Percentiles rank a stretch among this genome's conserved stretches.
phyloP scores from a whole-genome alignment of 2,113 vertebrate genomes.

The Condylura cristata region DNA sequence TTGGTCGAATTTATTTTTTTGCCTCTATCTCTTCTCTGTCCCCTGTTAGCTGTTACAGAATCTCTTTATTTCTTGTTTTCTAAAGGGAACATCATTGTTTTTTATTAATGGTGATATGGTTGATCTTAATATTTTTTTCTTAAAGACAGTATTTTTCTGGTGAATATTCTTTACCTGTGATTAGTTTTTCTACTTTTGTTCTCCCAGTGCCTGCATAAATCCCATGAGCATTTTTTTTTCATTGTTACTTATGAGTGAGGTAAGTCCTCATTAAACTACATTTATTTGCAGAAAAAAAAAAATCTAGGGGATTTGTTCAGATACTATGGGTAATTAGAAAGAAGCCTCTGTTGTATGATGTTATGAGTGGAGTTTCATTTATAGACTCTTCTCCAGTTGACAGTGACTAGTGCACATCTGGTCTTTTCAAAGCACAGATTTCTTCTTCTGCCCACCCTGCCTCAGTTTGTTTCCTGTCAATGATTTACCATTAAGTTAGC shows the following conservation, averaged over 20 bases:
- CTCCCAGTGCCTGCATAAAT: not conserved
- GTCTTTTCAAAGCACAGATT: not conserved
- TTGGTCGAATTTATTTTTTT: not conserved
- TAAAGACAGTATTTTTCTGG: not conserved
- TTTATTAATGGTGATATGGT: not conserved
- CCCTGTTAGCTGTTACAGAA: not conserved
- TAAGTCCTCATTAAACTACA: not conserved
- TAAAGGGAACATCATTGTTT: not conserved
- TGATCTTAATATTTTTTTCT: not conserved
- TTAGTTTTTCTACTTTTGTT: not conserved
- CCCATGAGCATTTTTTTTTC: not conserved
- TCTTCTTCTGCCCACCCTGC: not conserved
- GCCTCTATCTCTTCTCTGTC: not conserved
- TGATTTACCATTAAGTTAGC: not conserved
- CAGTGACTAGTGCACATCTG: not conserved
- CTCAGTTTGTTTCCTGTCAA: not conserved
- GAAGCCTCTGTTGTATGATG: not conserved
- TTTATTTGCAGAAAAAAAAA: constrained; percentile 27
- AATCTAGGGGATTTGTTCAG: not conserved
- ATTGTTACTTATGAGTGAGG: not conserved
- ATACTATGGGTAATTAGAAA: not conserved
- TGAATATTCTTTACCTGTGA: not conserved
- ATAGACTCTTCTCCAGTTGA: not conserved
- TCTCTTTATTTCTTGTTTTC: not conserved
- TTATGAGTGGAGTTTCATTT: not conserved